Evolutionary conservation across 2,888 invertebrate species (phyloP), one percentile per base, ranked within the genome.

Genomic region (Anoplius nigerrimus): DNA sequence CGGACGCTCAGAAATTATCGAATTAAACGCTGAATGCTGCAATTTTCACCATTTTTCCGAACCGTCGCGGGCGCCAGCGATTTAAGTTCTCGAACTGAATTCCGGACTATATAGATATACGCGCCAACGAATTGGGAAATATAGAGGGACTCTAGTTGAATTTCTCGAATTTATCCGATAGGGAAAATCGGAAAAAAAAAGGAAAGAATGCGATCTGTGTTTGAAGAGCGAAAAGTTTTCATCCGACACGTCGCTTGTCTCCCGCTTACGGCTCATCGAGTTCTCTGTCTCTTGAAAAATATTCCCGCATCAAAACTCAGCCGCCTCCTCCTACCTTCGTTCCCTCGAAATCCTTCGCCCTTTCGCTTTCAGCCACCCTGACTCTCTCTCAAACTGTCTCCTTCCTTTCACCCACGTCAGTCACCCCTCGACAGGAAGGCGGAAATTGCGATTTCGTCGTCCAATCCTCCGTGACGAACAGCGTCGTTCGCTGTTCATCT

Each of bases 391-490:
- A n/a, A n/a, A n/a, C n/a, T n/a, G n/a, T n/a, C n/a, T n/a, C n/a
- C n/a, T n/a, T n/a, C 48, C 58, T 34, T 58, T 52, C 20, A 16
- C 34, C 56, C 64, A 20, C 59, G 54, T 55, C 46, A 22, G 20
- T 21, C 46, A 57, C 16, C 22, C 21, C 51, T 16, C 60, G 13
- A 21, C 42, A n/a, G 43, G 45, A 18, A 58, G n/a, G 24, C 56
- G 74, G 71, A 74, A 76, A 76, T 76, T 74, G 69, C 71, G 67
- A 69, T 76, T 76, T 69, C 74, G 63, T 76, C 76, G 43, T 65
- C 16, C 64, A 16, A 56, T 55, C 59, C 55, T 22, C 57, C 18
- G 59, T 63, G 48, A 59, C 59, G 61, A 66, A 53, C 64, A 55
- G 57, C 69, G 53, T 21, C 43, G 21, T 59, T 58, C 57, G 6